phyloP scores from a whole-genome alignment of 2,113 vertebrate species.

The Pagrus major region DNA sequence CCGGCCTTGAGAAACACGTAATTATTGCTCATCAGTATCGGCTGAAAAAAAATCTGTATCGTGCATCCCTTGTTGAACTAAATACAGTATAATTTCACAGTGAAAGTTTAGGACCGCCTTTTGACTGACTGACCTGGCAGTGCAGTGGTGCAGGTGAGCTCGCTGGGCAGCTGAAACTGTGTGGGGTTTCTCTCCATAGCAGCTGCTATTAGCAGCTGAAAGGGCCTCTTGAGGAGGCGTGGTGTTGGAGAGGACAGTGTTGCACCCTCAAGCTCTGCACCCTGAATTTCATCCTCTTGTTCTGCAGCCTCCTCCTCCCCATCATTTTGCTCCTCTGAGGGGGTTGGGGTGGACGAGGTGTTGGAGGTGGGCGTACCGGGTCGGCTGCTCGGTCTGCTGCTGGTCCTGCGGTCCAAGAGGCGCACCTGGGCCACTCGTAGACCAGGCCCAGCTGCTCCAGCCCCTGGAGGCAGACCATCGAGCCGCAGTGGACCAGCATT shows the following conservation, averaged over 20 bases:
- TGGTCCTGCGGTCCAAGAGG: conserved; percentile 92
- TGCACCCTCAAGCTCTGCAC: conserved; percentile 88
- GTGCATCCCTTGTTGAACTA: background rate
- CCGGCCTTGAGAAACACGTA: too few relatives aligned
- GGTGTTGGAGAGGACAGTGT: conserved; percentile 42
- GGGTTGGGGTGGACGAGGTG: conserved; percentile 93
- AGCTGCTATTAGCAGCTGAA: conserved; percentile 97
- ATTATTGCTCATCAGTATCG: too few relatives aligned
- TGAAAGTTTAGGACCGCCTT: background rate
- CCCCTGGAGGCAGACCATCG: conserved; percentile 81
- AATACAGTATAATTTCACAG: background rate
- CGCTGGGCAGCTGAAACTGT: conserved; percentile 97
- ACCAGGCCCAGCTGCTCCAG: conserved; percentile 81
- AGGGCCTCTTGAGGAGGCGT: conserved; percentile 94
- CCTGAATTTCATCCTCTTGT: conserved; percentile 93
- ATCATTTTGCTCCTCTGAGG: conserved; percentile 96
- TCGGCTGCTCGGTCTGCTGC: conserved; percentile 90
- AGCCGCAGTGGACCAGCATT: conserved; percentile 82
- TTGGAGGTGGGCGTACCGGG: conserved; percentile 97
- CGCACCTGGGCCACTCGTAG: conserved; percentile 92
- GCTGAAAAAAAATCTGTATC: too few relatives aligned
- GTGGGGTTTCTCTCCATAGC: conserved; percentile 99
- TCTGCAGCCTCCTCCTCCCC: conserved; percentile 94
- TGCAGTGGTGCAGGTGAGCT: conserved; percentile 97
- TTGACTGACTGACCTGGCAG: conserved; percentile 88